Evolutionary conservation across 2,113 vertebrate species (phyloP), one percentile per base, ranked within the genome.

Genomic region (Rousettus leschenaultii): DNA sequence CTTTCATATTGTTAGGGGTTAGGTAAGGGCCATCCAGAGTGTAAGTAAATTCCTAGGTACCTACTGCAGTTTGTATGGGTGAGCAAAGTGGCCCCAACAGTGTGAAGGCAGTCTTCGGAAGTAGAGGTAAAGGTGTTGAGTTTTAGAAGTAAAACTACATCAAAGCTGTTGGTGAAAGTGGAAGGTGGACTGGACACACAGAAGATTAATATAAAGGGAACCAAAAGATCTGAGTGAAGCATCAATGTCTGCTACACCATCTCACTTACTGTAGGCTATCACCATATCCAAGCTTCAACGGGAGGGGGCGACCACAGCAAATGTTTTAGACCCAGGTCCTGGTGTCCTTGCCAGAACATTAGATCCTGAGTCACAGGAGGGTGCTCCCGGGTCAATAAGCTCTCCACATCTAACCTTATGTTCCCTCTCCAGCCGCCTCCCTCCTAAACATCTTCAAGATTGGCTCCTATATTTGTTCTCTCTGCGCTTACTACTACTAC

Each of bases 231-330:
- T 35, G 59, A 66, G 35, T 55, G 59, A 68, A 43, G 30, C n/a
- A 14, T 30, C 91, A 68, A 10, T 16, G 22, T 78, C 57, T 63
- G 18, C 80, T 22, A 1, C 3, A 28, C 55, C 57, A 0, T 7
- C 15, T 59, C 77, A 9, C 15, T 21, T 40, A 43, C 55, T 57
- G 38, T 11, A 8, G 48, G 9, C 43, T 26, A 26, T 70, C 90
- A 40, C 40, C 68, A 75, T 43, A 18, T 13, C 68, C 68, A 63
- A 24, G 57, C 43, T 51, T 18, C n/a, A 65, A n/a, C 51, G 28
- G 16, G 11, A 0, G 43, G 75, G 28, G 30, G 15, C 1, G 1
- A 57, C 22, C 4, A 1, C 8, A 12, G n/a, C 65, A 45, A 53
- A 16, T 48, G 18, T 38, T 3, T 24, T 35, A 48, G 33, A 71